Conservation (phyloP, 2,888 invertebrate genomes). For the Archaeoteleia sp. region DNA sequence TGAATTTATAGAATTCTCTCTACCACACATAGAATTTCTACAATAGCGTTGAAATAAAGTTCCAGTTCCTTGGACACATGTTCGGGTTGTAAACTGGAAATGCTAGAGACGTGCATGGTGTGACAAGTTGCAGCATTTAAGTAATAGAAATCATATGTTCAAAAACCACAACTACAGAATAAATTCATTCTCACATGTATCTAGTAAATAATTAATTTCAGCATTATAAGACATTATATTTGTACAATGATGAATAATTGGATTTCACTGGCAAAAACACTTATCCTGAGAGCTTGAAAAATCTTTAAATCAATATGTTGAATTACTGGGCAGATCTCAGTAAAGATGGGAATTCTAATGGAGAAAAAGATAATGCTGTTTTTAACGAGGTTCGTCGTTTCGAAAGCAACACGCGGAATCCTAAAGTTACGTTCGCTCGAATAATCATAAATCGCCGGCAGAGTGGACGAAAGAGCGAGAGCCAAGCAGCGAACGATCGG, state of each 20-base stretch:
- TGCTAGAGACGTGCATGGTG: no score
- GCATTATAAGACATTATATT: no score
- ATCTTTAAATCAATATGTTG: conserved; percentile 37
- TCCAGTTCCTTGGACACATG: no score
- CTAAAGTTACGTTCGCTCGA: conserved; percentile 57
- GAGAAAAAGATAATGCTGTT: conserved; percentile 47
- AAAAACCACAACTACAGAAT: no score
- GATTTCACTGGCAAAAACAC: conserved; percentile 25
- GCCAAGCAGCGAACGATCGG: conserved; percentile 65
- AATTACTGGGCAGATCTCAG: conserved; percentile 21
- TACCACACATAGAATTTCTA: no score
- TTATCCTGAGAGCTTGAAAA: conserved; percentile 24
- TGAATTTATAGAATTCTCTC: no score
- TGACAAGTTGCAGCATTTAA: no score
- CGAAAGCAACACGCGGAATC: conserved; percentile 53
- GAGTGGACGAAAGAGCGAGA: conserved; percentile 59
- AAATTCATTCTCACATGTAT: conserved; percentile 8
- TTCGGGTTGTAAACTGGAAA: no score
- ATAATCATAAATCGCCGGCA: conserved; percentile 58
- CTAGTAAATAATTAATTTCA: conserved; percentile 7
- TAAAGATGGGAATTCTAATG: conserved; percentile 42
- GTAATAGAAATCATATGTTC: no score
- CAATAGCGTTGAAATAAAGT: no score
- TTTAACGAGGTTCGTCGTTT: conserved; percentile 50
- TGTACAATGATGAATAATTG: no score